phyloP scores from a whole-genome alignment of 2,888 invertebrate species.

The Ctenicera cuprea region DNA sequence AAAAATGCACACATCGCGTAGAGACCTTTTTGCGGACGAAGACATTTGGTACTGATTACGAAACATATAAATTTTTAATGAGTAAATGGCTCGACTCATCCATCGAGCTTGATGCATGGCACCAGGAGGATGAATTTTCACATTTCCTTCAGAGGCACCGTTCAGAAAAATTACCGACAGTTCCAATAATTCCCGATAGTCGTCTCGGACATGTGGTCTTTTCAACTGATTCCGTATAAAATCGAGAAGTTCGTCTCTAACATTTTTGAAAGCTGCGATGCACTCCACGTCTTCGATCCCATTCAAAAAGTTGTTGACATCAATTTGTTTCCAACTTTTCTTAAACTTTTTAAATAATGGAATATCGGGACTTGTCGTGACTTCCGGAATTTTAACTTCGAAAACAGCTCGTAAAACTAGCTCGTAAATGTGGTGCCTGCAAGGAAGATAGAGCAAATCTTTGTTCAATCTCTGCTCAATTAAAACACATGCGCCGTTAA shows the following conservation, averaged over 20 bases:
- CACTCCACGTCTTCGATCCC: too few species aligned
- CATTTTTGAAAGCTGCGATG: too few species aligned
- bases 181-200: constrained; percentile 24
- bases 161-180: constrained; percentile 52
- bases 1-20: constrained; percentile 55
- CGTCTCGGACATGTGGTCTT: background rate
- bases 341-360: background rate
- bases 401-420: too few species aligned
- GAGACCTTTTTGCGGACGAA: constrained; percentile 48
- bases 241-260: background rate
- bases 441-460: too few species aligned
- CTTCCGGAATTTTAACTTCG: too few species aligned
- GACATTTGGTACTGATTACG: constrained; percentile 52
- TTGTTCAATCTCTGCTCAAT: too few species aligned
- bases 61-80: constrained; percentile 54
- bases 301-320: background rate
- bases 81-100: constrained; percentile 60
- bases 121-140: constrained; percentile 56
- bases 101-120: constrained; percentile 62
- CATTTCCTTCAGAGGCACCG: constrained; percentile 46
- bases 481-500: too few species aligned
- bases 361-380: background rate
- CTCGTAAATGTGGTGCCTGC: background rate
- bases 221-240: background rate
- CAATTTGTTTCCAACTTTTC: background rate